Evolutionary conservation across 2,797 vertebrate species (phyloP).

Genomic region (Momotus momota): DNA sequence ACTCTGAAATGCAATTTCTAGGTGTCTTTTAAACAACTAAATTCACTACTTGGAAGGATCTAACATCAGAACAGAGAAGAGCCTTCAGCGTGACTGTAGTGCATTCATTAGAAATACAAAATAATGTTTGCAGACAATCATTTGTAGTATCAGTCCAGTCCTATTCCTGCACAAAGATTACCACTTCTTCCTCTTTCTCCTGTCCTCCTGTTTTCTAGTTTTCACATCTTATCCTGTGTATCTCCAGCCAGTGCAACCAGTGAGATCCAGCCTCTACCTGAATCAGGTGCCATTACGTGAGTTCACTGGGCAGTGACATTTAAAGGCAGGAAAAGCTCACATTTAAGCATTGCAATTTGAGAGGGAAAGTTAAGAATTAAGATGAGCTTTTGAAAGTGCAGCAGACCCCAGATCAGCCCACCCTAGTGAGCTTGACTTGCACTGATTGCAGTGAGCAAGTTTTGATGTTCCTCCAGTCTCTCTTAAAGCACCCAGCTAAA

Average conservation of each 20-base stretch:
- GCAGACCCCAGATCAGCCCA: neutral
- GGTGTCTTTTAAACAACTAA: neutral
- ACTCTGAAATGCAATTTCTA: neutral
- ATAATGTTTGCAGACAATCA: neutral
- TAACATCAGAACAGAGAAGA: neutral
- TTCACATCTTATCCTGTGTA: neutral
- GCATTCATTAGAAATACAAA: neutral
- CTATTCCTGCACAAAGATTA: neutral
- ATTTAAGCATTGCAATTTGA: neutral
- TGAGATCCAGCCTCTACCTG: neutral
- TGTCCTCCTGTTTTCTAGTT: neutral
- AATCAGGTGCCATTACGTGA: neutral
- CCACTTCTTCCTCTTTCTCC: neutral
- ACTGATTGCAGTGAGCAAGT: neutral
- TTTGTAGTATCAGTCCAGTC: neutral
- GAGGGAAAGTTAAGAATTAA: slow-evolving; percentile 1
- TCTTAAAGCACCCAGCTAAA: slow-evolving; percentile 15
- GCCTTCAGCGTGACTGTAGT: neutral
- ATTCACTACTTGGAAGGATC: neutral
- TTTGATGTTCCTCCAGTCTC: slow-evolving; percentile 26
- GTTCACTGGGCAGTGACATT: neutral
- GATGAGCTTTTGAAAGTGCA: neutral
- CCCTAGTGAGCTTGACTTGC: neutral
- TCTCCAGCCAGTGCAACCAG: neutral
- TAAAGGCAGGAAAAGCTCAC: slow-evolving; percentile 14